Conservation (phyloP, 2,888 invertebrate species). For the Tupiocoris notatus region DNA sequence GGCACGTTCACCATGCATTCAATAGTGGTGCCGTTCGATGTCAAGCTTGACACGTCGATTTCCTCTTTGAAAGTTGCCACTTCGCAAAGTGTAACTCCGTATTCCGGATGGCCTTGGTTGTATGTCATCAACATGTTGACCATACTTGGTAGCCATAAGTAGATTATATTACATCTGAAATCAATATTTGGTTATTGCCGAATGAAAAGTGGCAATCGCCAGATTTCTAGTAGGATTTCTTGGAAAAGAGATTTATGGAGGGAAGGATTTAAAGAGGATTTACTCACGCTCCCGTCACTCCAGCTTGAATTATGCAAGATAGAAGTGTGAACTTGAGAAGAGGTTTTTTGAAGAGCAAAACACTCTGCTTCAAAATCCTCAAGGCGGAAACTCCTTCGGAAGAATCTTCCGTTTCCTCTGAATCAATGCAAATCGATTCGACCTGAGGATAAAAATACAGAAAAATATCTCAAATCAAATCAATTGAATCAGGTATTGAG, state of each 20-base stretch:
- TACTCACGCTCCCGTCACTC: conserved; percentile 20
- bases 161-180: conserved; percentile 16
- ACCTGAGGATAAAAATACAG: background rate
- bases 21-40: background rate
- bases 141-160: conserved; percentile 6
- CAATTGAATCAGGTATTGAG: background rate
- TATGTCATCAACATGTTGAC: conserved; percentile 13
- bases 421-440: background rate
- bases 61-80: background rate
- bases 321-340: conserved; percentile 4
- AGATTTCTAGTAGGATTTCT: no score
- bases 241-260: background rate
- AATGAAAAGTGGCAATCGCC: no score
- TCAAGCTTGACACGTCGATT: background rate
- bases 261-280: background rate
- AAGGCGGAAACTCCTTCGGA: background rate
- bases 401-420: background rate
- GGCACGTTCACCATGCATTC: conserved; percentile 6
- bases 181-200: background rate
- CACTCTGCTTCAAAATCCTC: conserved; percentile 1
- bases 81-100: conserved; percentile 13
- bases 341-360: conserved; percentile 4
- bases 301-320: conserved; percentile 22
- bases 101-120: conserved; percentile 1
- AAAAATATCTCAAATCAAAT: no score